Conservation (phyloP, 2,888 invertebrate species). For the Frankliniella intonsa region DNA sequence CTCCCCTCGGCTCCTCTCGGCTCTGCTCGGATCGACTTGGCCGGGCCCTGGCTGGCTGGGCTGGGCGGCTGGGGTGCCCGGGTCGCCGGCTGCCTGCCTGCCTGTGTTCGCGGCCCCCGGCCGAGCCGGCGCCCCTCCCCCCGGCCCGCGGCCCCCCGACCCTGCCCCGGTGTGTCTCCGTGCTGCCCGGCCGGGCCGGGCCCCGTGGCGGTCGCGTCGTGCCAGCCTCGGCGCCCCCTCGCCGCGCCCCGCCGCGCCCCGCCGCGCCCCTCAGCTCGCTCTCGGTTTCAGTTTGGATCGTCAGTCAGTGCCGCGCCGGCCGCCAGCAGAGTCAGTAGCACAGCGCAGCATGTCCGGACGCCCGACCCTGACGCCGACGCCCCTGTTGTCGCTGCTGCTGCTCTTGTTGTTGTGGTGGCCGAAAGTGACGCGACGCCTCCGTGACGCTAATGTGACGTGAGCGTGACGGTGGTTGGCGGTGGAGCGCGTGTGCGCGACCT, state of each 20-base stretch:
- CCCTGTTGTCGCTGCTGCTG: background rate
- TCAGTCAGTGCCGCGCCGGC: background rate
- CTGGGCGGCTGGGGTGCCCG: background rate
- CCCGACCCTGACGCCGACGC: background rate
- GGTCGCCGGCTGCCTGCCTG: no score
- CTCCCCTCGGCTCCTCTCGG: background rate
- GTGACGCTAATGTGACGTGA: background rate
- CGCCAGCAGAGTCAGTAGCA: background rate
- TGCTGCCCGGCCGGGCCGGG: no score
- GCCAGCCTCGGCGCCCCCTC: background rate
- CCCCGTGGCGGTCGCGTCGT: background rate
- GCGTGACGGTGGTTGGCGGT: no score
- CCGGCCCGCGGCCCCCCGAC: no score
- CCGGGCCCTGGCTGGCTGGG: background rate
- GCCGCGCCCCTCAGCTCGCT: background rate
- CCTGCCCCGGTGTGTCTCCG: no score
- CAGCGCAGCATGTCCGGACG: background rate
- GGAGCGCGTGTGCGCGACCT: background rate
- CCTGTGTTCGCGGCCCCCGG: no score
- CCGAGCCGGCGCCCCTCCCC: no score
- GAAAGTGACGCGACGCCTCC: background rate
- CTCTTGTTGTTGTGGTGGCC: background rate
- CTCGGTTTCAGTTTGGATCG: constrained; percentile 1
- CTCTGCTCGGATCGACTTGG: background rate
- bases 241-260: background rate